A percentile compares a stretch with the other conserved stretches of the same genome.
Evolutionary conservation across 2,797 vertebrate genomes (phyloP).

Genomic region (Rhabdophis nuchalis): DNA sequence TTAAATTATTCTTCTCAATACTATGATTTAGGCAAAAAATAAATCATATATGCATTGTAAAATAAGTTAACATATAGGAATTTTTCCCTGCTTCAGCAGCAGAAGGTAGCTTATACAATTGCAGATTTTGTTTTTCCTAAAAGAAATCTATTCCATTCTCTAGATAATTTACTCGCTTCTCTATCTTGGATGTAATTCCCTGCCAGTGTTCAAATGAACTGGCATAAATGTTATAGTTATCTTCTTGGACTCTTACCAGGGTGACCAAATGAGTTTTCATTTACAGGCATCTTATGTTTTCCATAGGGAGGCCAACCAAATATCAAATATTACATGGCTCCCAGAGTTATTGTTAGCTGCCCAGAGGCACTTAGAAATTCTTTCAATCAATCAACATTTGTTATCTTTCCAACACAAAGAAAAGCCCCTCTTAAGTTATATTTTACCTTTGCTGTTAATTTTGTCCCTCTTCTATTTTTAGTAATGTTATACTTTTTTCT

Average conservation of each 20-base stretch:
- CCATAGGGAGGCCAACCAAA: background rate
- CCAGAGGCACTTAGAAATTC: background rate
- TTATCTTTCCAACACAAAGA: background rate
- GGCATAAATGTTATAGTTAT: background rate
- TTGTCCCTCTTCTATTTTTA: background rate
- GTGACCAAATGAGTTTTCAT: background rate
- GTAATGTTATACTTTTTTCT: background rate
- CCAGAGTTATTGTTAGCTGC: background rate
- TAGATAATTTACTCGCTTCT: background rate
- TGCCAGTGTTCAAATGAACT: background rate
- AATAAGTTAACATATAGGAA: background rate
- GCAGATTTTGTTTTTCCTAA: background rate
- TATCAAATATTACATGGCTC: background rate
- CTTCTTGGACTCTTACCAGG: background rate
- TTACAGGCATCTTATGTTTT: background rate
- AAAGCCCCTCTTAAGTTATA: background rate
- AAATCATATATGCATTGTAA: background rate
- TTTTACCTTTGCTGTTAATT: background rate
- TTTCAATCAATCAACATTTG: background rate
- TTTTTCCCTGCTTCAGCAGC: background rate
- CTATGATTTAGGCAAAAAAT: accelerated
- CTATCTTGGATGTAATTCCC: background rate
- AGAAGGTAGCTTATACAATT: background rate
- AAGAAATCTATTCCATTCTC: background rate
- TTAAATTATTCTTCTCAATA: background rate